These are phyloP conservation scores for Drosophila nr. perissopoda DNA, from an alignment of 2,888 invertebrate species.

Conservation along the genomic window DNA sequence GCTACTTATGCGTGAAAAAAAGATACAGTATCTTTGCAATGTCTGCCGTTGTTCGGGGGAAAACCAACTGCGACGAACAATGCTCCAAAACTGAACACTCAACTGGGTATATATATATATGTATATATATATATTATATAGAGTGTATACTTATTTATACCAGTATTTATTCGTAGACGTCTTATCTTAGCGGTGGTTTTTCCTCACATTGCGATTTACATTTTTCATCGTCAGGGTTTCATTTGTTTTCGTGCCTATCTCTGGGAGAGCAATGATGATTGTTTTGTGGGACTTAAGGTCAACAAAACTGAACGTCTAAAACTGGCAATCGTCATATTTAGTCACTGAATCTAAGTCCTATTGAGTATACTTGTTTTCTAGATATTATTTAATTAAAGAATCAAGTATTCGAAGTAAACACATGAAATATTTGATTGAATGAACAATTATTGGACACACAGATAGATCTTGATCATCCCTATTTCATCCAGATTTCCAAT, in stretches of 20 bases:
- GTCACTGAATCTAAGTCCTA: too few species aligned
- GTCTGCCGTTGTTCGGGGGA: not conserved
- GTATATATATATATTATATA: not conserved
- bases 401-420: not conserved
- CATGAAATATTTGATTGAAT: not conserved
- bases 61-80: not conserved
- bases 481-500: not conserved
- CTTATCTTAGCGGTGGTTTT: not conserved
- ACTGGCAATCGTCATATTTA: too few species aligned
- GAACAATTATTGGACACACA: too few species aligned
- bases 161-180: not conserved
- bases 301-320: too few species aligned
- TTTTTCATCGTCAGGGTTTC: not conserved
- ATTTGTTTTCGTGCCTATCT: not conserved
- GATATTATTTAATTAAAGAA: not conserved
- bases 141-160: not conserved
- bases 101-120: not conserved
- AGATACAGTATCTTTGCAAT: constrained; percentile 31
- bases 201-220: not conserved
- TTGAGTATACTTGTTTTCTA: not conserved
- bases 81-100: not conserved
- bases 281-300: too few species aligned
- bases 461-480: too few species aligned
- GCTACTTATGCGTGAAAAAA: constrained; percentile 15
- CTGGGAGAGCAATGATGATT: too few species aligned